A percentile compares a stretch with the other conserved stretches of the same genome.
These are phyloP conservation scores for Deilephila porcellus DNA, from an alignment of 2,888 invertebrate species.

Conservation along the genomic window DNA sequence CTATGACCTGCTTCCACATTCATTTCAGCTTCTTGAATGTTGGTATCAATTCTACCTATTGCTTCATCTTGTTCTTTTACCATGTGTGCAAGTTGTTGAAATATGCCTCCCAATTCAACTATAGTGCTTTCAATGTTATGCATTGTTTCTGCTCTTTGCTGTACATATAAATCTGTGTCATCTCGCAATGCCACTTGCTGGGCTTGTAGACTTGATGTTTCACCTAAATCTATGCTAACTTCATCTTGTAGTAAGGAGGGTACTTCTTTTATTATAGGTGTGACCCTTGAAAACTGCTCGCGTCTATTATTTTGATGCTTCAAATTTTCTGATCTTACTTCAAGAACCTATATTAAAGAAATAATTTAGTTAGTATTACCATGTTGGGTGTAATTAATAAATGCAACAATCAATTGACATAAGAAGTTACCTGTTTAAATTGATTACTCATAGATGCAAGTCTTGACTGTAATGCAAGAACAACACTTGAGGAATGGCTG, in stretches of 20 bases:
- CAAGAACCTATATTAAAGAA: constrained; percentile 87
- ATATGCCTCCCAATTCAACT: constrained; percentile 99
- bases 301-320: constrained; percentile 97
- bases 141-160: constrained; percentile 98
- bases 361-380: neutral
- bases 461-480: constrained; percentile 96
- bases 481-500: constrained; percentile 96
- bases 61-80: constrained; percentile 99
- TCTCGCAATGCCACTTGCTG: constrained; percentile 91
- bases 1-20: constrained; percentile 99
- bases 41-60: constrained; percentile 98
- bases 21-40: constrained; percentile 96
- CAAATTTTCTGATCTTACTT: constrained; percentile 98
- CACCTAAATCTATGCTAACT: constrained; percentile 94
- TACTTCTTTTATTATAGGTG: constrained; percentile 76
- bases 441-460: constrained; percentile 98
- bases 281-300: constrained; percentile 90
- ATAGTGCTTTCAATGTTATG: constrained; percentile 99
- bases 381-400: neutral
- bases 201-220: constrained; percentile 74
- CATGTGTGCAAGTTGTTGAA: constrained; percentile 97
- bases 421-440: constrained; percentile 90
- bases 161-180: constrained; percentile 95
- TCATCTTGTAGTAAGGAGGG: constrained; percentile 86
- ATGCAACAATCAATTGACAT: neutral